Percentiles rank a stretch among this genome's conserved stretches.
Conservation (phyloP, 2,797 vertebrate genomes). For the Choloepus didactylus region DNA sequence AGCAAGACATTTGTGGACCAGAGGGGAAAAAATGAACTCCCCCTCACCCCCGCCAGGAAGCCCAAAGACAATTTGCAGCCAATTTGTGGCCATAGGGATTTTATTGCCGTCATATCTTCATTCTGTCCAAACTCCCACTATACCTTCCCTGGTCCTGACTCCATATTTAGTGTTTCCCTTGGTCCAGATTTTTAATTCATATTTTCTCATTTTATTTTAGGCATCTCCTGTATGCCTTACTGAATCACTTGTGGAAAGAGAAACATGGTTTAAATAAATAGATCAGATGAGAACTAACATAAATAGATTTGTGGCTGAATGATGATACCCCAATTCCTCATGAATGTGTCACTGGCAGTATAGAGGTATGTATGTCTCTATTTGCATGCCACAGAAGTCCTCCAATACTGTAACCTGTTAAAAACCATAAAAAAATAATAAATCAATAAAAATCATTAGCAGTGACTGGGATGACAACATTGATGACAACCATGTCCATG, state of each 20-base stretch:
- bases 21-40: neutral
- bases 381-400: neutral
- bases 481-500: neutral
- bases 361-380: neutral
- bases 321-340: neutral
- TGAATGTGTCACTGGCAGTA: neutral
- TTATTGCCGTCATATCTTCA: neutral
- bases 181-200: neutral
- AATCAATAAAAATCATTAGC: neutral
- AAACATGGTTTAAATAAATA: neutral
- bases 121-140: neutral
- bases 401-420: neutral
- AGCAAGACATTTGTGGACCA: neutral
- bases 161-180: neutral
- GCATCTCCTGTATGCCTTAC: neutral
- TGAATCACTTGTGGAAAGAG: neutral
- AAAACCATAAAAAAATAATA: neutral
- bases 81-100: neutral
- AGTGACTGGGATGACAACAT: neutral
- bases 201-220: neutral
- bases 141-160: neutral
- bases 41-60: neutral
- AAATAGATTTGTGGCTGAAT: neutral
- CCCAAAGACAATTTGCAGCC: neutral
- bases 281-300: neutral